Evolutionary conservation across 2,888 invertebrate species (phyloP).

Genomic region (Leucoma salicis): DNA sequence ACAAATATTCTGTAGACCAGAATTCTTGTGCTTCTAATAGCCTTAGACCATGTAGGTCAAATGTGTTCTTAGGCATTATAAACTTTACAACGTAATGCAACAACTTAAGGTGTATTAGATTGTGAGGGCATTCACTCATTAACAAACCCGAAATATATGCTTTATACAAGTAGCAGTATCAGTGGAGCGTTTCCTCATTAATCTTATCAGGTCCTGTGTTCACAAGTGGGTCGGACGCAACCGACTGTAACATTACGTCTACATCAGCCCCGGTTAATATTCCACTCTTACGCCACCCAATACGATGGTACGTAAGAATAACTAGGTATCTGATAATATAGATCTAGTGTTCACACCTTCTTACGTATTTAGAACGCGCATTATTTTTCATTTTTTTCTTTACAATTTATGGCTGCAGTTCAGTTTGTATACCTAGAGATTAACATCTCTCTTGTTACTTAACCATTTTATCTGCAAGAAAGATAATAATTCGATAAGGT

Average conservation of each 20-base stretch:
- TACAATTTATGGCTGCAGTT: conserved; percentile 16
- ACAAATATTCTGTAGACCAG: too few relatives aligned
- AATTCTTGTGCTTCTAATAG: too few relatives aligned
- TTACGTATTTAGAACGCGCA: conserved; percentile 23
- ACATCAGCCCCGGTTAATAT: conserved; percentile 31
- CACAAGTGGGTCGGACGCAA: conserved; percentile 56
- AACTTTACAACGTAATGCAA: too few relatives aligned
- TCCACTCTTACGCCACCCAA: conserved; percentile 46
- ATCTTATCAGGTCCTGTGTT: conserved; percentile 43
- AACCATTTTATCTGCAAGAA: too few relatives aligned
- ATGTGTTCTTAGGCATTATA: too few relatives aligned
- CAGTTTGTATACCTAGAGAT: conserved; percentile 2
- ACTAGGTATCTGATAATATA: conserved; percentile 14
- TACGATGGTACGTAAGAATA: conserved; percentile 20
- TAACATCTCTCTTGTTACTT: conserved; percentile 1
- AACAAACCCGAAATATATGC: too few relatives aligned
- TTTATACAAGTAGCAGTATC: too few relatives aligned
- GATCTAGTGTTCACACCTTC: conserved; percentile 18
- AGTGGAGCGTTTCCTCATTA: conserved; percentile 36
- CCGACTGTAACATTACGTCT: conserved; percentile 59
- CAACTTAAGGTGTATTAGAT: too few relatives aligned
- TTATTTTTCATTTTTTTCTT: conserved; percentile 14
- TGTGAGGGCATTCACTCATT: too few relatives aligned
- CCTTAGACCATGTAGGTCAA: too few relatives aligned
- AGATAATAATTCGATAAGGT: too few relatives aligned